phyloP scores from a whole-genome alignment of 2,113 vertebrate species.

The Phalacrocorax aristotelis region DNA sequence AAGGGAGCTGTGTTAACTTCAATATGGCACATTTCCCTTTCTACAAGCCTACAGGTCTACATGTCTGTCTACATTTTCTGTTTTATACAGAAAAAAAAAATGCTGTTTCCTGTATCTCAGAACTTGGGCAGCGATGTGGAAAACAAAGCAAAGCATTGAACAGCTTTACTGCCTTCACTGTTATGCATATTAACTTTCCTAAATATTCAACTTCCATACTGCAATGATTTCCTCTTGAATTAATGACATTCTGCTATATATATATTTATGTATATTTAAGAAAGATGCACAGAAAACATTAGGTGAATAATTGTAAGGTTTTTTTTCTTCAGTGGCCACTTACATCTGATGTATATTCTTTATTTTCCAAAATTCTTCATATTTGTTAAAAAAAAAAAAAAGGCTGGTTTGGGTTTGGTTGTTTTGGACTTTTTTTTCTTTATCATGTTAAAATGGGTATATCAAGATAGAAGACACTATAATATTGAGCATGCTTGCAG shows the following conservation, averaged over 20 bases:
- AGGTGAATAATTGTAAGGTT: background rate
- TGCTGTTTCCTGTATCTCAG: background rate
- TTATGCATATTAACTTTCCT: background rate
- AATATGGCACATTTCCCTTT: background rate
- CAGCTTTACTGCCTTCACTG: background rate
- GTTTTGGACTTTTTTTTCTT: background rate
- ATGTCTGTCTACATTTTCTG: background rate
- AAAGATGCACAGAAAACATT: background rate
- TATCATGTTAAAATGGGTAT: background rate
- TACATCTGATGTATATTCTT: background rate
- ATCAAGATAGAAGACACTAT: background rate
- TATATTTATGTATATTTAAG: no score
- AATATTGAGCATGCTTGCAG: background rate
- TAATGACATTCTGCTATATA: background rate
- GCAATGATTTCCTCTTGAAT: background rate
- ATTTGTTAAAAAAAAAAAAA: background rate
- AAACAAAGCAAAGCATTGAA: background rate
- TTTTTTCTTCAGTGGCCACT: background rate
- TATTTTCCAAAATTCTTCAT: background rate
- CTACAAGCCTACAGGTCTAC: background rate
- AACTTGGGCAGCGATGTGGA: fast-evolving
- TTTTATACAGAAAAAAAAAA: background rate
- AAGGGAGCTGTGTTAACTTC: background rate
- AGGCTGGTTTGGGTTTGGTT: background rate
- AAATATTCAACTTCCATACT: background rate